phyloP scores from a whole-genome alignment of 2,797 vertebrate genomes.

The Lutjanus campechanus region DNA sequence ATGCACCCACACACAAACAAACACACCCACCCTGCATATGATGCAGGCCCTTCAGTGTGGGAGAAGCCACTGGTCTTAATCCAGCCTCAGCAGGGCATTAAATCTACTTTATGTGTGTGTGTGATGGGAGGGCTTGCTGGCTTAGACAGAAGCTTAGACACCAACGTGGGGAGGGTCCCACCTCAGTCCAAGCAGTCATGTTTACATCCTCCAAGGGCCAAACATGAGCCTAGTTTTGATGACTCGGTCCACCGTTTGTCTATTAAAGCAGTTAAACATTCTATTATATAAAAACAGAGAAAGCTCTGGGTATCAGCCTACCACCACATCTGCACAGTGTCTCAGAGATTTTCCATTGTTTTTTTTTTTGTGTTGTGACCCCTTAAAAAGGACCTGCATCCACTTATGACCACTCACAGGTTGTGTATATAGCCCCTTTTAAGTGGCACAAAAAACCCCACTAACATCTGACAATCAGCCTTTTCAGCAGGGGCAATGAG shows the following conservation, averaged over 20 bases:
- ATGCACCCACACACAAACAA: constrained; percentile 18
- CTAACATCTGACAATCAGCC: no score
- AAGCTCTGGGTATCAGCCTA: not conserved
- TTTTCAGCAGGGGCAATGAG: no score
- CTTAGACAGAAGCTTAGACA: constrained; percentile 51
- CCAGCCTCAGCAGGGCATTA: constrained; percentile 68
- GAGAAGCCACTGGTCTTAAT: constrained; percentile 65
- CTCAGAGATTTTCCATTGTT: not conserved
- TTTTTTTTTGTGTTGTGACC: not conserved
- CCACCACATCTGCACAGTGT: not conserved
- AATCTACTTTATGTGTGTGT: constrained; percentile 67
- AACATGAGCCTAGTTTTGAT: constrained; percentile 4
- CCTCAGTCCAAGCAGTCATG: constrained; percentile 32
- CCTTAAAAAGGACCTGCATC: not conserved
- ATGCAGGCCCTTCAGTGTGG: constrained; percentile 26
- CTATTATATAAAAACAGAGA: not conserved
- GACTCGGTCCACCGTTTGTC: not conserved
- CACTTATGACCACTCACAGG: not conserved
- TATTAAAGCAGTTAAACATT: not conserved
- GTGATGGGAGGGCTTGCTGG: constrained; percentile 47
- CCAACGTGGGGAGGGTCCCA: constrained; percentile 23
- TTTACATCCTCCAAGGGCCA: constrained; percentile 8
- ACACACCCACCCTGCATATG: constrained; percentile 8
- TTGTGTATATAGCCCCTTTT: no score
- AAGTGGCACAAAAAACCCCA: no score